Base-by-base conservation (phyloP, 2,888 invertebrate genomes). In the Catocala nupta region DNA sequence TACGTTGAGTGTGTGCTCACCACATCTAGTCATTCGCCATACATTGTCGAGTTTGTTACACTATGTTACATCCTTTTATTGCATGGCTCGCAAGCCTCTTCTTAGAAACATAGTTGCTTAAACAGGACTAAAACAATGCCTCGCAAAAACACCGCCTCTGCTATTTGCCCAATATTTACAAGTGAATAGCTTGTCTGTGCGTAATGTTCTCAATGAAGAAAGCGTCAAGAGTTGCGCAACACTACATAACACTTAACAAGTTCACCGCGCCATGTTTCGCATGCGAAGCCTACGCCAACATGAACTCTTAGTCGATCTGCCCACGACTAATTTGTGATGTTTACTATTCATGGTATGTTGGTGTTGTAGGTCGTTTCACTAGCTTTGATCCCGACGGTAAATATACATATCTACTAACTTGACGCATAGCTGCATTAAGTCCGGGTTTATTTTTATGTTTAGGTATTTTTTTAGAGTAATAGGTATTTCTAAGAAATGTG, bases 241-340 rank as follows among this genome's bases (percentile, higher is more conserved):
- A 45, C 25, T 45, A 58, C 72, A 65, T 71, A 72, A 71, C 59
- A 59, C 61, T 49, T 65, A 72, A 77, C 75, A 76, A 75, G 78
- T 80, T 78, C 76, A 80, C 57, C 70, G 73, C 66, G 60, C 62
- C 77, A 73, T 74, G 55, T 63, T 76, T 75, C 45, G 69, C 77
- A 77, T 80, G 63, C 72, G 56, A 52, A 65, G 54, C 56, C 54
- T 62, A 63, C 61, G 60, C 68, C 13, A 3, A 11, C 11, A 45
- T 54, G 44, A 52, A 59, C 42, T 55, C 49, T 51, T 59, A 51
- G 51, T 16, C 39, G 13, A 9, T 48, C 47, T 42, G n/a, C 55
- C 49, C 50, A 51, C 51, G 33, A 36, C 11, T 55, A 55, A 55
- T 55, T 55, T 48, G 25, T 12, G 13, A 12, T 25, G 44, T 55